These are phyloP conservation scores for Trissonchulus sp. DNA, from an alignment of 2,888 invertebrate species.

Conservation along the genomic window DNA sequence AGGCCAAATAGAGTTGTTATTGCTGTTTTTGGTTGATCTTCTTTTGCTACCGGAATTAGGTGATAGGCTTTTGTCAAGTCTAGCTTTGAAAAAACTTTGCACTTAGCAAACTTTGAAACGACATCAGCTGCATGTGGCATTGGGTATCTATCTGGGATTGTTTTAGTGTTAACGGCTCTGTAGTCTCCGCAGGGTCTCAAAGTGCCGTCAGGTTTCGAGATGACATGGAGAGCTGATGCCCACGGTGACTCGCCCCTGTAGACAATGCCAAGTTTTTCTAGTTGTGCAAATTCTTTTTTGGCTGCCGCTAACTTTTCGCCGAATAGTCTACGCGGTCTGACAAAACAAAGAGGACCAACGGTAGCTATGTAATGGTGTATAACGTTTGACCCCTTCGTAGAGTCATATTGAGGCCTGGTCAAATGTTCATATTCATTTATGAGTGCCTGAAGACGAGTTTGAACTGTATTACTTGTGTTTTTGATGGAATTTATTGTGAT, in stretches of 20 bases:
- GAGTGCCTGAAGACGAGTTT: no score
- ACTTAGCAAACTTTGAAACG: background rate
- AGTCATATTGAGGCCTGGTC: no score
- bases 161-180: no score
- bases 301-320: background rate
- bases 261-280: background rate
- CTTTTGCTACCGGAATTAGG: background rate
- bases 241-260: no score
- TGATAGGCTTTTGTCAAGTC: slow-evolving; percentile 7
- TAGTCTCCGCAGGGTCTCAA: slow-evolving; percentile 15
- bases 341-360: background rate
- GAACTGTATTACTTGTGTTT: no score
- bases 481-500: no score
- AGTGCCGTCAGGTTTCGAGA: background rate
- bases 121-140: no score
- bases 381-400: no score
- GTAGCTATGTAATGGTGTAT: background rate
- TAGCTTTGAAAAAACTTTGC: slow-evolving; percentile 12
- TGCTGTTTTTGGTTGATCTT: slow-evolving; percentile 8
- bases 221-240: no score
- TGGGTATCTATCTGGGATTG: no score
- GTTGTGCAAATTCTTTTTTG: background rate
- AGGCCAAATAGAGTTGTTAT: background rate
- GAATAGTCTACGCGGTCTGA: background rate
- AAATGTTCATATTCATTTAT: no score